These are phyloP conservation scores for Pimephales promelas DNA, from an alignment of 2,113 vertebrate species.

Conservation along the genomic window DNA sequence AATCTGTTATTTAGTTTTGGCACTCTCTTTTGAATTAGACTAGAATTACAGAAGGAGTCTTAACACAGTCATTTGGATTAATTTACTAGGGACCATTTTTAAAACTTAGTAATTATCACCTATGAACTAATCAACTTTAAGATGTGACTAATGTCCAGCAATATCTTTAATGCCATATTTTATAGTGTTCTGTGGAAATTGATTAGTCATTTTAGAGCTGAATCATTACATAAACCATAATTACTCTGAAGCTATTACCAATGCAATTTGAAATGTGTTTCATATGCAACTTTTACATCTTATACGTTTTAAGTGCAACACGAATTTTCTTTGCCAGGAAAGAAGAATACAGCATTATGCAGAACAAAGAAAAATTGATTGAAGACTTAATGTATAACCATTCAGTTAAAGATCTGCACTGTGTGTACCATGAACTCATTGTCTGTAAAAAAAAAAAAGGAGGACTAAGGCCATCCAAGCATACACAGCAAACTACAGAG, in stretches of 20 bases:
- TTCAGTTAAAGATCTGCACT: constrained; percentile 46
- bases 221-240: constrained; percentile 45
- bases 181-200: constrained; percentile 41
- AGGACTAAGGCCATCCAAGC: constrained; percentile 49
- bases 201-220: constrained; percentile 35
- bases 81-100: constrained; percentile 6
- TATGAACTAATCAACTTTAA: constrained; percentile 21
- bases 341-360: constrained; percentile 22
- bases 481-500: constrained; percentile 47
- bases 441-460: constrained; percentile 43
- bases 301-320: constrained; percentile 12
- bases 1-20: neutral
- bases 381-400: constrained; percentile 38
- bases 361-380: constrained; percentile 29
- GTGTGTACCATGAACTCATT: constrained; percentile 42
- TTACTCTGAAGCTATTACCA: constrained; percentile 47
- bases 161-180: constrained; percentile 26
- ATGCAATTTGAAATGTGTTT: constrained; percentile 41
- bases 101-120: constrained; percentile 24
- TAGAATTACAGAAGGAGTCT: neutral
- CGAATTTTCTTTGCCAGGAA: constrained; percentile 9
- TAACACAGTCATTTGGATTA: neutral
- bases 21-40: constrained; percentile 10
- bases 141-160: neutral
- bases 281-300: constrained; percentile 41